Base-by-base conservation (phyloP, 1,140 invertebrate genomes). In the Leptinotarsa texana region DNA sequence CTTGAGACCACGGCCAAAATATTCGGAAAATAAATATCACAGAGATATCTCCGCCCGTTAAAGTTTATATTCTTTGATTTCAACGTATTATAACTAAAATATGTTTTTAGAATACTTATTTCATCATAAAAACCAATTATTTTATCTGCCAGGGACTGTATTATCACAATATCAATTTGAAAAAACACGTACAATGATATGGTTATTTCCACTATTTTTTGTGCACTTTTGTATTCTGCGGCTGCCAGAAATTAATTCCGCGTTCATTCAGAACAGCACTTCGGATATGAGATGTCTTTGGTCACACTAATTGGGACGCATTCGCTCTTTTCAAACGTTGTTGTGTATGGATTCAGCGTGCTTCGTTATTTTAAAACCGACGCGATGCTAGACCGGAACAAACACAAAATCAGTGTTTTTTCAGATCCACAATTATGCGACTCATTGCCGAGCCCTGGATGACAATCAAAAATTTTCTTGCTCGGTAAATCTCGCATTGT, bases 301-400 rank as follows among this genome's bases (percentile, higher is more conserved):
- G 51, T 18, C 51, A 57, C 51, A 57, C 51, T 57, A 57, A 57
- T 57, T 57, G 51, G 51, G 51, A 57, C n/a, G 13, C 51, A 57
- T 57, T 57, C 51, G n/a, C n/a, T 57, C 51, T 57, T 57, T 57
- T 57, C 51, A 57, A 57, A 57, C 51, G 51, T 57, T 57, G 51
- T 57, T 57, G 51, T 57, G n/a, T 57, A 57, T 57, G 13, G 51
- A 57, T 57, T 57, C 51, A 57, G 13, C 4, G 51, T 57, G 51
- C 51, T 57, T 57, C 51, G 51, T 57, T 57, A 57, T 57, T 57
- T 57, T 57, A 5, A 13, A 57, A 57, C 51, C 17, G 51, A 18
- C 51, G 13, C 33, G 8, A 42, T 42, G 51, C 51, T 57, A 18
- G 51, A 17, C 51, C 3, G n/a, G 51, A 57, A 57, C 51, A 57